Evolutionary conservation across 2,797 vertebrate genomes (phyloP), one percentile per base, ranked within the genome.

Genomic region (Clarias fuscus): DNA sequence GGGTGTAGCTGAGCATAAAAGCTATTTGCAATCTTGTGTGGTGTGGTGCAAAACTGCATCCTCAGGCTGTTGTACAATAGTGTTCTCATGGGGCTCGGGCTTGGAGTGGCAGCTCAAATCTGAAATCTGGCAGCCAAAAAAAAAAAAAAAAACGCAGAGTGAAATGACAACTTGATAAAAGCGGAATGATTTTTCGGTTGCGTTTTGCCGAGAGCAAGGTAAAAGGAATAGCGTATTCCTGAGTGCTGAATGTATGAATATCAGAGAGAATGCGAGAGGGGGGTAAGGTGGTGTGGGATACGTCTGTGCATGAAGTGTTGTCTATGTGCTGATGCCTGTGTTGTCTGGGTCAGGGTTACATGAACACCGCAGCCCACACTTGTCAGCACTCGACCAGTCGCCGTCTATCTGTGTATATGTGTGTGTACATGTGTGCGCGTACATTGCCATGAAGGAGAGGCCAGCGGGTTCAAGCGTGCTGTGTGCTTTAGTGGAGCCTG

Each of bases 161-260:
- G 91, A 93, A 94, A 93, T 95, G 93, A 95, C 93, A 95, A 93
- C 90, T 93, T 95, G 94, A 95, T 94, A 94, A 93, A 93, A 90
- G 93, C 90, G 89, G 92, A 94, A 93, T 88, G 91, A 93, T 89
- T 92, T 91, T 90, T 90, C 86, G 8, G 93, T 92, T 93, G 90
- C 88, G 91, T 91, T 93, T 93, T 89, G 93, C 94, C 93, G 40
- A 86, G 86, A 91, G 89, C 88, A 88, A 90, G 89, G 90, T 87
- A 91, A 90, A 88, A 88, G 86, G 84, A 85, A 72, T 37, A 40
- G 82, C n/a, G 71, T 80, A 83, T 81, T 68, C 71, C 71, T 30
- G 79, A 80, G 86, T 87, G 77, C 78, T 82, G 85, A 88, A 85
- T 88, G 72, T 86, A 87, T 88, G 88, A 88, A 88, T 88, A 85